Evolutionary conservation across 1,140 invertebrate genomes (phyloP), one percentile per base, ranked within the genome.

Genomic region (Lysiphlebus fabarum): DNA sequence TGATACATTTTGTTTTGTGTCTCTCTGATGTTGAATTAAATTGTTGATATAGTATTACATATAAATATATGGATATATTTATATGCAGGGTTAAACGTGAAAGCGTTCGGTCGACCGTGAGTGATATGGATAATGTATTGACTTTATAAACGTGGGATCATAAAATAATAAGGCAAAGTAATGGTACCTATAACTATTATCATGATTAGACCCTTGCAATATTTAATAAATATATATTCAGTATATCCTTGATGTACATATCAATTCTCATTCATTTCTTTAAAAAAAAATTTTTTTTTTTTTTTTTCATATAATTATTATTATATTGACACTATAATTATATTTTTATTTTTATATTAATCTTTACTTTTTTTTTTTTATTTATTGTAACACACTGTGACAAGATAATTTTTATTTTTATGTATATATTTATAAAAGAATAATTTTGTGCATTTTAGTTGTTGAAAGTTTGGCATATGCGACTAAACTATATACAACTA

Each of bases 121-220:
- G 53, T 49, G 63, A 62, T 64, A 64, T 64, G 45, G 66, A 70
- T 70, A 67, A 55, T 62, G 61, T 67, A 70, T 72, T 68, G 68
- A 69, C 70, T 67, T 65, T 62, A 55, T 56, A 62, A 61, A 70
- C 53, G 65, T 63, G 59, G 56, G 64, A 68, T 65, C 65, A 65
- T 72, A 72, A 71, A 70, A 71, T 71, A 72, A 71, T 72, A 69
- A 70, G 66, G 61, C 62, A 48, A 63, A 71, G 68, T 67, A 72
- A 72, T 71, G 67, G 69, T 68, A 60, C 58, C 65, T 63, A 67
- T 70, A 71, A 71, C 68, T 68, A 72, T 65, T 68, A 72, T 71
- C 66, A 67, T 58, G 65, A 61, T 61, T 61, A 59, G 62, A 59
- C 56, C 36, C 33, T 10, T 10, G 38, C 58, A 63, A 67, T 61